A percentile compares a stretch with the other conserved stretches of the same genome.
These are phyloP conservation scores for Torymus auratus DNA, from an alignment of 2,888 invertebrate genomes.

Conservation along the genomic window DNA sequence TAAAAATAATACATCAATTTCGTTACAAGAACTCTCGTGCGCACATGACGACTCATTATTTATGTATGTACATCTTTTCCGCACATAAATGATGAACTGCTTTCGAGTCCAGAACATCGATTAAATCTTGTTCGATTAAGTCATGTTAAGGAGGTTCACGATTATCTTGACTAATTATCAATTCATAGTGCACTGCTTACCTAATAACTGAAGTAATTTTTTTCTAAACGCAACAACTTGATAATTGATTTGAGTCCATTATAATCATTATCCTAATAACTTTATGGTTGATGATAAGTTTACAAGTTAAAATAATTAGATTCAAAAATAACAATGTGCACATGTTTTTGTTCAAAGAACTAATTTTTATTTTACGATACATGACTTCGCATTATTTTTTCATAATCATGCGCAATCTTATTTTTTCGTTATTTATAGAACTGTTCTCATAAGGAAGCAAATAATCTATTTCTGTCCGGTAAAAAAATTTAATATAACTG, in stretches of 20 bases:
- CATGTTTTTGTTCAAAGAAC: neutral
- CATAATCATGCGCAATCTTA: neutral
- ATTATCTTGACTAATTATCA: constrained; percentile 20
- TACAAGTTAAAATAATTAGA: neutral
- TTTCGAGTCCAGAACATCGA: constrained; percentile 4
- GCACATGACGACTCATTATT: constrained; percentile 1
- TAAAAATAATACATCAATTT: constrained; percentile 20
- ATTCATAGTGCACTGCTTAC: constrained; percentile 32
- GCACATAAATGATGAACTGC: constrained; percentile 1
- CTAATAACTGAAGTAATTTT: constrained; percentile 13
- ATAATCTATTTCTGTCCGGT: too few species aligned
- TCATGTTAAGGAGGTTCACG: constrained; percentile 10
- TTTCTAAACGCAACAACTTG: constrained; percentile 14
- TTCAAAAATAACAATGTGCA: neutral
- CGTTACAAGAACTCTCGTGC: neutral
- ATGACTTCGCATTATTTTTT: neutral
- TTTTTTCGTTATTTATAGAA: neutral
- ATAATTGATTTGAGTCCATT: constrained; percentile 30
- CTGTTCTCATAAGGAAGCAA: neutral
- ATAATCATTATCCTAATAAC: neutral
- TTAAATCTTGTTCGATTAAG: constrained; percentile 35
- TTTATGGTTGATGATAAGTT: neutral
- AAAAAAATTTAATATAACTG: too few species aligned
- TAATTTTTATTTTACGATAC: too few species aligned
- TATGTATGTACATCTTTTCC: neutral